phyloP scores from a whole-genome alignment of 2,113 vertebrate species.

The Melospiza melodia region DNA sequence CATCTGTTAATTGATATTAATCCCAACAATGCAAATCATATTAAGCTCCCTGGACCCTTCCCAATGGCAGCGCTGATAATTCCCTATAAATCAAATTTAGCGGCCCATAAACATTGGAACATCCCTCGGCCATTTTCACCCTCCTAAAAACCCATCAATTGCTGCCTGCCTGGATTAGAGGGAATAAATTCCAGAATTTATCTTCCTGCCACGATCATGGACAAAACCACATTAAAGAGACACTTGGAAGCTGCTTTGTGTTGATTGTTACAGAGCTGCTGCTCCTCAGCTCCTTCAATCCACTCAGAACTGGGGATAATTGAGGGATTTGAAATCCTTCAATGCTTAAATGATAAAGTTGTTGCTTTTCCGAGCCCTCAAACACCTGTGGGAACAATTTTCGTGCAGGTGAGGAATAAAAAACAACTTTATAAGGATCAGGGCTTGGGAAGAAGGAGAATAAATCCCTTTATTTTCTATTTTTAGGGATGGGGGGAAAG shows the following conservation, averaged over 20 bases:
- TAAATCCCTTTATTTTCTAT: not conserved
- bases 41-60: not conserved
- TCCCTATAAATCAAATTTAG: conserved; percentile 45
- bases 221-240: conserved; percentile 26
- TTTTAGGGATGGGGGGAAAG: not conserved
- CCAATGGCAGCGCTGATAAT: not conserved
- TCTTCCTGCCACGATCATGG: not conserved
- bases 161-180: conserved; percentile 5
- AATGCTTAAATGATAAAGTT: not conserved
- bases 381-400: not conserved
- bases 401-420: not conserved
- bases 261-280: not conserved
- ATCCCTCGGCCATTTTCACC: conserved; percentile 17
- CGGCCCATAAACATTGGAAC: conserved; percentile 17
- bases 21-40: conserved; percentile 31
- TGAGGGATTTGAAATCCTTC: not conserved
- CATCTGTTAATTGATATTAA: conserved; percentile 17
- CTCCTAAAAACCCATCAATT: conserved; percentile 37
- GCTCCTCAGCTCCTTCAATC: not conserved
- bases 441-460: not conserved
- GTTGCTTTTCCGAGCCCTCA: not conserved
- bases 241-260: conserved; percentile 7
- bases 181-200: conserved; percentile 41
- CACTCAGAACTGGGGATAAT: not conserved
- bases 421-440: not conserved